phyloP scores from a whole-genome alignment of 2,888 invertebrate genomes.

The Corythucha ciliata region DNA sequence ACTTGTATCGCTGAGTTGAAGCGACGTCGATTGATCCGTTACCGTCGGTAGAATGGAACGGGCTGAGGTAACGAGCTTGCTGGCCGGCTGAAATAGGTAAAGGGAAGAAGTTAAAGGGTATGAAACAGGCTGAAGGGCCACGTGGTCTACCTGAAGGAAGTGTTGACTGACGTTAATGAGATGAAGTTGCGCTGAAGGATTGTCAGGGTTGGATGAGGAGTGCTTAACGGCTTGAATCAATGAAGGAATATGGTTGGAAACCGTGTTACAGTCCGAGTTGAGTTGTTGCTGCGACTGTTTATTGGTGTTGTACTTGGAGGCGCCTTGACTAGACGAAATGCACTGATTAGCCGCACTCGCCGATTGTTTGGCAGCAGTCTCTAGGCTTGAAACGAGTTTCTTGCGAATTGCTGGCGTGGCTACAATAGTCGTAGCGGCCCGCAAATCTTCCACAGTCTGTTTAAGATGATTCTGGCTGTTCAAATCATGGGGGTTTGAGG shows the following conservation, averaged over 20 bases:
- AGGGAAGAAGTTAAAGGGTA: neutral
- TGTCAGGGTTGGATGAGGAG: conserved; percentile 57
- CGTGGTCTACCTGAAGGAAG: conserved; percentile 57
- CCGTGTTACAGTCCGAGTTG: conserved; percentile 59
- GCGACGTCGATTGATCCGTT: conserved; percentile 62
- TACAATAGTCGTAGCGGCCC: conserved; percentile 80
- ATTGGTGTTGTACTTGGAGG: conserved; percentile 64
- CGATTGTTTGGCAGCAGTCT: conserved; percentile 70
- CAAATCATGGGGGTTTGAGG: conserved; percentile 72
- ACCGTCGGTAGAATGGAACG: conserved; percentile 77
- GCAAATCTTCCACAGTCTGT: conserved; percentile 84
- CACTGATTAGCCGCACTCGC: conserved; percentile 85
- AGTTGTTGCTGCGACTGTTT: conserved; percentile 61
- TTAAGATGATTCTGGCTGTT: conserved; percentile 74
- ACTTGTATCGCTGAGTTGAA: conserved; percentile 61
- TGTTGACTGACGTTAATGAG: conserved; percentile 76
- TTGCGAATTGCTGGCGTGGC: conserved; percentile 65
- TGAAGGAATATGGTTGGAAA: conserved; percentile 69
- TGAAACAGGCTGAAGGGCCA: neutral
- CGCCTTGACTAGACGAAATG: conserved; percentile 77
- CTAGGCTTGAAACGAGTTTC: conserved; percentile 57
- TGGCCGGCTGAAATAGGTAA: conserved; percentile 57
- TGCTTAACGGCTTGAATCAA: conserved; percentile 70
- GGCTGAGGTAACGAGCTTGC: conserved; percentile 64
- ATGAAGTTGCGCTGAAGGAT: conserved; percentile 65